Evolutionary conservation across 2,113 vertebrate species (phyloP).

Genomic region (Chaetodon auriga): DNA sequence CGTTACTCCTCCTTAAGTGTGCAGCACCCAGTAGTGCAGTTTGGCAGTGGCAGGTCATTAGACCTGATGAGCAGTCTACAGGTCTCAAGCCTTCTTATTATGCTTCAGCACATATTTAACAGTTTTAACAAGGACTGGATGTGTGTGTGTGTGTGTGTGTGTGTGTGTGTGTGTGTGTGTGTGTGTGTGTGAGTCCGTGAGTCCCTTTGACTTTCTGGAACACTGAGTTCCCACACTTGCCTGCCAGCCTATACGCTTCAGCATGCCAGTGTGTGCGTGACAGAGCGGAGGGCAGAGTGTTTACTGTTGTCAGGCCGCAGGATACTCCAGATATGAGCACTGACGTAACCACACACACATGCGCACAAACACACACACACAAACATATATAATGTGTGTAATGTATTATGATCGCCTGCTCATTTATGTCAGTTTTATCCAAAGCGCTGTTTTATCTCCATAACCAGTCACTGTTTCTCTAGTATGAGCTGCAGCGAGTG

Average conservation of each 20-base stretch:
- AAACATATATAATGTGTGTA: background rate
- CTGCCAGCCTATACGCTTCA: constrained; percentile 35
- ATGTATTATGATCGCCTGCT: background rate
- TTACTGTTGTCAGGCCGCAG: constrained; percentile 28
- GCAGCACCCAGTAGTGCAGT: background rate
- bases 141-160: constrained; percentile 7
- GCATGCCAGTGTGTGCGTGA: constrained; percentile 45
- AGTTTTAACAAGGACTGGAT: constrained; percentile 11
- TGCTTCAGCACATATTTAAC: constrained; percentile 37
- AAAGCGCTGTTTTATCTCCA: background rate
- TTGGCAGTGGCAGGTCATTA: background rate
- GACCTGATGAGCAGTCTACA: constrained; percentile 24
- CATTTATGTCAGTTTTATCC: constrained; percentile 9
- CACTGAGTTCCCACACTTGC: constrained; percentile 64
- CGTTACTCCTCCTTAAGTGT: background rate
- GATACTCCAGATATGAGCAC: constrained; percentile 21
- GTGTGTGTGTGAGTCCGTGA: constrained; percentile 1
- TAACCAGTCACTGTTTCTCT: background rate
- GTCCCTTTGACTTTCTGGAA: constrained; percentile 47
- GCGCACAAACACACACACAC: constrained; percentile 1
- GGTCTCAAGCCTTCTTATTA: constrained; percentile 32
- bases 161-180: constrained; percentile 11
- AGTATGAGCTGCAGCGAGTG: constrained; percentile 1
- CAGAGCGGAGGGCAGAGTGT: constrained; percentile 14
- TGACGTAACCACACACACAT: constrained; percentile 26